Evolutionary conservation across 2,113 vertebrate genomes (phyloP).

Genomic region (Delphinapterus leucas): DNA sequence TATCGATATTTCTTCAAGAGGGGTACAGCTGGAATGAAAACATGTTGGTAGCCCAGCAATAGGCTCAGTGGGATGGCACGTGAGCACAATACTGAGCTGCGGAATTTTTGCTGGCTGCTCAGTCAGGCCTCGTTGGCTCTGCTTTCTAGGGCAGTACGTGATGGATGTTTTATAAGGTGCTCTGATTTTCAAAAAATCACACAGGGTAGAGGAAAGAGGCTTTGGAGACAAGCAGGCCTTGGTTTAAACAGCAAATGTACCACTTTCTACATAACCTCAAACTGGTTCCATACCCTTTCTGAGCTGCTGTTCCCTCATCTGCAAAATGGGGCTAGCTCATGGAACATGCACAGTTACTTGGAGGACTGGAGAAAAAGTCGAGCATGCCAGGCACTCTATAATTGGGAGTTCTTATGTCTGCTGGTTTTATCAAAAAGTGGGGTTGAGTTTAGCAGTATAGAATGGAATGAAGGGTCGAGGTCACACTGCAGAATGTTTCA

Average conservation of each 20-base stretch:
- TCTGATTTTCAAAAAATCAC: constrained; percentile 26
- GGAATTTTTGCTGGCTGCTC: background rate
- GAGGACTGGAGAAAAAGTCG: background rate
- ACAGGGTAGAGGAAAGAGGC: background rate
- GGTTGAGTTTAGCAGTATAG: background rate
- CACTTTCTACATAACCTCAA: background rate
- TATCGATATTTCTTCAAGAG: background rate
- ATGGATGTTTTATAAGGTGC: background rate
- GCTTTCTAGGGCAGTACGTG: background rate
- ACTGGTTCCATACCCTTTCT: background rate
- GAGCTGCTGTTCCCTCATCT: background rate
- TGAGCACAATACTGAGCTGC: background rate
- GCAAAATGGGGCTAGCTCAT: background rate
- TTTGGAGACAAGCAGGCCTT: background rate
- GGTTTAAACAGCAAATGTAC: background rate
- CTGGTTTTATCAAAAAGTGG: background rate
- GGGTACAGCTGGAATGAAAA: background rate
- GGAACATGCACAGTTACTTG: background rate
- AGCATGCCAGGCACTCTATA: background rate
- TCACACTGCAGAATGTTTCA: background rate
- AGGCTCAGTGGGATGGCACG: background rate
- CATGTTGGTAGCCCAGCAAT: background rate
- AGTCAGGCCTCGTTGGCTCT: background rate
- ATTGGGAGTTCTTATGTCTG: background rate
- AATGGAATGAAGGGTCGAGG: background rate